Evolutionary conservation across 2,113 vertebrate species (phyloP).

Genomic region (Oncorhynchus clarkii): DNA sequence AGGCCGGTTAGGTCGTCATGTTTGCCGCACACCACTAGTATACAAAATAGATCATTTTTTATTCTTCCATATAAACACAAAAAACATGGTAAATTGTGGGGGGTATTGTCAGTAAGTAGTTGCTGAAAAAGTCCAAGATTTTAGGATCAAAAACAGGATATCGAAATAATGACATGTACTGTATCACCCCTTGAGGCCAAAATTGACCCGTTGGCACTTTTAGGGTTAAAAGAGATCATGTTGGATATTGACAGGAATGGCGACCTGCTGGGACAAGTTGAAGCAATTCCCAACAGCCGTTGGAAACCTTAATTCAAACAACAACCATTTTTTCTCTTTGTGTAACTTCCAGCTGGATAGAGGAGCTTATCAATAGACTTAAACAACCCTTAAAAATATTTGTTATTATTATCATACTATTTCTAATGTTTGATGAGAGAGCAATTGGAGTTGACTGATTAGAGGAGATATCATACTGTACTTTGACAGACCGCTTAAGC

Average conservation of each 20-base stretch:
- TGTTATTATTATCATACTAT: constrained; percentile 3
- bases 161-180: no score
- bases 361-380: neutral
- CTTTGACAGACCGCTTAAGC: neutral
- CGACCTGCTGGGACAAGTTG: neutral
- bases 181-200: no score
- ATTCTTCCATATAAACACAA: no score
- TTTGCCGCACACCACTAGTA: no score
- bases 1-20: no score
- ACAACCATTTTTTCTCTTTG: constrained; percentile 13
- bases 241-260: neutral
- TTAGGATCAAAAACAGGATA: no score
- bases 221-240: neutral
- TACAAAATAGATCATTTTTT: no score
- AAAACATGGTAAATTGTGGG: no score
- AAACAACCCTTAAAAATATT: neutral
- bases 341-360: neutral
- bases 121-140: no score
- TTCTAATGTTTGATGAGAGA: constrained; percentile 17
- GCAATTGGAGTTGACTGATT: constrained; percentile 14
- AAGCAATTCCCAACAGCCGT: neutral
- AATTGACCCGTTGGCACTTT: no score
- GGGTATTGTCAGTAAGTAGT: no score
- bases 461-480: neutral
- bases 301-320: neutral